Conservation (phyloP, 2,113 vertebrate species). For the Nesoenas mayeri region DNA sequence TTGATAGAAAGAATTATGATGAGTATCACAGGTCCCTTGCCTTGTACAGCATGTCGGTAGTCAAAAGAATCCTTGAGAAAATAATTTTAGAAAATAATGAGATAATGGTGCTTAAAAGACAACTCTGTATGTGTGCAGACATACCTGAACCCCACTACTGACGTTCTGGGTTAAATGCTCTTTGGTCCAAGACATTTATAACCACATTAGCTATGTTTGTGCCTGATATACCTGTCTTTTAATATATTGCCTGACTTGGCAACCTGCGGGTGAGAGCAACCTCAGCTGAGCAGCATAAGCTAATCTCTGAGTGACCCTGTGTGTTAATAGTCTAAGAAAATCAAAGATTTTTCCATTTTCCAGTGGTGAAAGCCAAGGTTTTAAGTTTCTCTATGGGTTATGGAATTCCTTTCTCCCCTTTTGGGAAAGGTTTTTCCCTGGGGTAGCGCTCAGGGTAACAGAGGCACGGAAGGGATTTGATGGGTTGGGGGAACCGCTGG, state of each 20-base stretch:
- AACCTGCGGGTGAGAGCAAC: background rate
- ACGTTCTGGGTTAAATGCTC: background rate
- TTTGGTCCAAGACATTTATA: background rate
- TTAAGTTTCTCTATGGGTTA: background rate
- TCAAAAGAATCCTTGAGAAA: background rate
- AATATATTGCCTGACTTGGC: background rate
- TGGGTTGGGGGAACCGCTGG: background rate
- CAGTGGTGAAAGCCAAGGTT: background rate
- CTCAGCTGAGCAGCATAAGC: background rate
- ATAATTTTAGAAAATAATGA: background rate
- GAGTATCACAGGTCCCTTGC: background rate
- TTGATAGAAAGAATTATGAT: background rate
- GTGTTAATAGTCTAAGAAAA: background rate
- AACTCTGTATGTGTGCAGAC: background rate
- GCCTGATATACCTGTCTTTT: background rate
- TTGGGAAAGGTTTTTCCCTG: background rate
- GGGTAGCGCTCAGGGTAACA: background rate
- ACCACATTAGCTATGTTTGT: background rate
- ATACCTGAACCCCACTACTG: background rate
- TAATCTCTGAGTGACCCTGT: background rate
- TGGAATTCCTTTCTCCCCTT: background rate
- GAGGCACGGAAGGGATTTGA: background rate
- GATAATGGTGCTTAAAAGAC: background rate
- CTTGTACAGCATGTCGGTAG: background rate
- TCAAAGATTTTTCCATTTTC: background rate